These are phyloP conservation scores for Trichogramma dendrolimi DNA, from an alignment of 2,888 invertebrate genomes.

Conservation along the genomic window DNA sequence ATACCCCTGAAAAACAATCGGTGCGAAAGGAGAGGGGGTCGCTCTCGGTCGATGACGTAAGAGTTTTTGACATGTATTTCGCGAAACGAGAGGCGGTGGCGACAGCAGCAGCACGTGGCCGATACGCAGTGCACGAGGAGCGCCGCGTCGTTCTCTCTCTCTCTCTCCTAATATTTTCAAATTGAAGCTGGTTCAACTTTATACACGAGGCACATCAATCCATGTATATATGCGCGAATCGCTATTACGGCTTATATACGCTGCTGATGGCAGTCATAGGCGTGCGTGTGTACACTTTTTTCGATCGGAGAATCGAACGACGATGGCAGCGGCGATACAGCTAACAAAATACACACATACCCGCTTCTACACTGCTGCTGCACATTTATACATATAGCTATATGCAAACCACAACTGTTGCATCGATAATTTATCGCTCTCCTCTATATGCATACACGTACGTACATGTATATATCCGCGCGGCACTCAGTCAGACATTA, in stretches of 20 bases:
- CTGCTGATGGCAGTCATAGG: not conserved
- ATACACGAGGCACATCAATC: no score
- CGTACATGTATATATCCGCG: no score
- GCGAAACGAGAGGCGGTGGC: not conserved
- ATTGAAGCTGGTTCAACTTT: no score
- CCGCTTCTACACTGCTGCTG: no score
- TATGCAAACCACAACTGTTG: slow-evolving; percentile 22
- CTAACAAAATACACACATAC: not conserved
- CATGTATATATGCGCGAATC: no score
- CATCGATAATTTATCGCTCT: slow-evolving; percentile 24
- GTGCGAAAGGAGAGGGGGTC: not conserved
- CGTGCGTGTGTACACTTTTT: slow-evolving; percentile 11
- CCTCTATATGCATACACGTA: no score
- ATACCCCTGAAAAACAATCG: not conserved
- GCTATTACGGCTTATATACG: no score
- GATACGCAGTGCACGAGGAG: not conserved
- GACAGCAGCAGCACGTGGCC: slow-evolving; percentile 14
- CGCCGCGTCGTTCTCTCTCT: no score
- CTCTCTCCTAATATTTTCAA: no score
- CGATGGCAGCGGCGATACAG: not conserved
- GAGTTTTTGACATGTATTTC: slow-evolving; percentile 3
- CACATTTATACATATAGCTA: not conserved
- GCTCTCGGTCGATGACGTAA: slow-evolving; percentile 22
- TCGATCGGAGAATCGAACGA: slow-evolving; percentile 18
- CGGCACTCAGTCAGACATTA: no score